Base-by-base conservation (phyloP, 64 coral and sea anemone species). In the Exaiptasia diaphana region DNA sequence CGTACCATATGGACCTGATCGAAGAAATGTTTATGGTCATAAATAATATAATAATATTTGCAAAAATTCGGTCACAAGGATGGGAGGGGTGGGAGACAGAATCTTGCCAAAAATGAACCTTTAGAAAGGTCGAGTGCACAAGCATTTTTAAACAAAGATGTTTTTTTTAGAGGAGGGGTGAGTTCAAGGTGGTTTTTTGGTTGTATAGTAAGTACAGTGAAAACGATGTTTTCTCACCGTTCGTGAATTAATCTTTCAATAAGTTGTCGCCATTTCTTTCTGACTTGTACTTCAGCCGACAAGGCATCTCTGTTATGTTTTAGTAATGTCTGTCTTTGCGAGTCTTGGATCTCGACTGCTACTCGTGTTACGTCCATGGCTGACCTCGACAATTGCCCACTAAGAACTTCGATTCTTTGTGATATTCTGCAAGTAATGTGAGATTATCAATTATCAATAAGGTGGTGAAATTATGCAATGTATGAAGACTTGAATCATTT, bases 231-330 rank as follows among this genome's bases (percentile, higher is more conserved):
- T 8, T 15, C 27, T 3, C 44, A 93, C 95, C 95, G 88, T 88
- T 99, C 95, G 67, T 99, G 95, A 67, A 88, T 99, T 4, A 99
- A 75, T 26, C 90, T 78, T 10, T 88, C 85, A 38, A 88, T 99
- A 2, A 99, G 44, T 72, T 92, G 90, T 26, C 85, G 81, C 95
- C 95, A 99, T 50, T 89, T 88, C 38, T 99, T 99, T 2, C 85
- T 81, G 43, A 92, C 68, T 64, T 99, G 85, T 31, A 99, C 90
- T 29, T 99, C 95, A 21, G 85, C 82, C 41, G 95, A 99, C 20
- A 99, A 53, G 0, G 85, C 90, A 23, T 88, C 85, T 41, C 85
- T 83, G 49, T 87, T 88, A 38, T 99, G 81, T 30, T 99, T 99
- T 5, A 99, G 75, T 20, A 99, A 77, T 39, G 90, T 85, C 45